Evolutionary conservation across 2,888 invertebrate species (phyloP).

Genomic region (Eretmocerus hayati): DNA sequence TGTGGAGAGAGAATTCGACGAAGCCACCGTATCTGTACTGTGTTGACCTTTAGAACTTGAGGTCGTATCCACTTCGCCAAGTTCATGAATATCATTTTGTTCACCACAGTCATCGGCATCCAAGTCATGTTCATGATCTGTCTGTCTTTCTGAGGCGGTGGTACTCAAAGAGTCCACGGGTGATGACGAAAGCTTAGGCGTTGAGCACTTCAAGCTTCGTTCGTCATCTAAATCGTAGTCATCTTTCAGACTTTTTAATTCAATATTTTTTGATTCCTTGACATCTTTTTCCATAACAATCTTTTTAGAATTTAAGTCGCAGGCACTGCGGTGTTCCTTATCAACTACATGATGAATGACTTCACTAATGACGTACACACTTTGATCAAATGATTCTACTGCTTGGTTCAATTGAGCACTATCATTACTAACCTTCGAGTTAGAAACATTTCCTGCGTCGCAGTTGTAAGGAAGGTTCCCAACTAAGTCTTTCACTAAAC

Average conservation of each 20-base stretch:
- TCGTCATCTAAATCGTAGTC: constrained; percentile 11
- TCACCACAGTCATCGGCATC: neutral
- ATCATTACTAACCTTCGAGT: constrained; percentile 13
- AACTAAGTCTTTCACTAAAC: constrained; percentile 20
- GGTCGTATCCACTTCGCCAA: neutral
- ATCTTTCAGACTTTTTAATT: constrained; percentile 21
- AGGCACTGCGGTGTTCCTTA: constrained; percentile 16
- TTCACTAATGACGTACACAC: constrained; percentile 32
- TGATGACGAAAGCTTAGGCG: constrained; percentile 10
- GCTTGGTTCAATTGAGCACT: neutral
- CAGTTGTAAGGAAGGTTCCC: constrained; percentile 16
- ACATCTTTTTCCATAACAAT: constrained; percentile 22
- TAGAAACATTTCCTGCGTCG: constrained; percentile 9
- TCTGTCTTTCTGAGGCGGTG: too few species aligned
- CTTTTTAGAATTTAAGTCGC: constrained; percentile 10
- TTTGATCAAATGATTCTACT: constrained; percentile 13
- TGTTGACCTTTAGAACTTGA: constrained; percentile 8
- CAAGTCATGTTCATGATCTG: constrained; percentile 5
- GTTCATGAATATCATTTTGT: neutral
- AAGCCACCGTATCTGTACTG: neutral
- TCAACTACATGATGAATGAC: constrained; percentile 36
- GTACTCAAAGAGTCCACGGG: constrained; percentile 3
- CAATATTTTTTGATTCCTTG: constrained; percentile 29
- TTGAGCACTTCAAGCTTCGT: constrained; percentile 16
- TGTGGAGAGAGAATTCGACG: constrained; percentile 17